A percentile compares a stretch with the other conserved stretches of the same genome.
Evolutionary conservation across 2,113 vertebrate species (phyloP).

Genomic region (Platichthys flesus): DNA sequence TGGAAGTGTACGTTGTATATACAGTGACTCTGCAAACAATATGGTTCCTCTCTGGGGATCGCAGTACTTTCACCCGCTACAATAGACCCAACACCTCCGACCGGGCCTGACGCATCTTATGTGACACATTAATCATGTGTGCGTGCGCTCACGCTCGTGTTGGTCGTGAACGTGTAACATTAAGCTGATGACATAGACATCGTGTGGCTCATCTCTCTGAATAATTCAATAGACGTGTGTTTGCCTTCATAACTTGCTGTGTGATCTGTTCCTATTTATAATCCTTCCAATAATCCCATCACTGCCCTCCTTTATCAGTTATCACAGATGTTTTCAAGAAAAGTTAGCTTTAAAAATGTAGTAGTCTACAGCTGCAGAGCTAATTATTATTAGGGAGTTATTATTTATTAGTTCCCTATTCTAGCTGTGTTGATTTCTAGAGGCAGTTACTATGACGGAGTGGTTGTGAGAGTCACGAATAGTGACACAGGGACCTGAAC

Average conservation of each 20-base stretch:
- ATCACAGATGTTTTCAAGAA: neutral
- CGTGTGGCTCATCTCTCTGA: conserved; percentile 47
- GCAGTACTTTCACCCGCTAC: conserved; percentile 4
- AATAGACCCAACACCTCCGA: conserved; percentile 39
- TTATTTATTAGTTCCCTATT: too few species aligned
- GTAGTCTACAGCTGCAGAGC: neutral
- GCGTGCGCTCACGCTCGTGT: neutral
- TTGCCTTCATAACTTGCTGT: conserved; percentile 73
- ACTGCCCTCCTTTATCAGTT: too few species aligned
- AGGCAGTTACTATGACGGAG: neutral
- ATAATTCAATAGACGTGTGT: conserved; percentile 71
- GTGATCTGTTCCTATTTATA: conserved; percentile 53
- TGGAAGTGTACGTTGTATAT: conserved; percentile 10
- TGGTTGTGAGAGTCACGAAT: too few species aligned
- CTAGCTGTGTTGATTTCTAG: neutral
- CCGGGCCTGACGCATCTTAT: conserved; percentile 36
- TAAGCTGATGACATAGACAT: conserved; percentile 49
- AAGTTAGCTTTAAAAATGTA: too few species aligned
- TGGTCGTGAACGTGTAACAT: conserved; percentile 27
- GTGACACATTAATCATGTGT: conserved; percentile 44
- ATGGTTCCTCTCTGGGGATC: conserved; percentile 39
- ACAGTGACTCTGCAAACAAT: conserved; percentile 41
- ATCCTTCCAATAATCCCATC: conserved; percentile 36
- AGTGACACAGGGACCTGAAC: too few species aligned
- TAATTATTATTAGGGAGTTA: too few species aligned